phyloP scores from a whole-genome alignment of 2,888 invertebrate species.

The Luffia ferchaultella region DNA sequence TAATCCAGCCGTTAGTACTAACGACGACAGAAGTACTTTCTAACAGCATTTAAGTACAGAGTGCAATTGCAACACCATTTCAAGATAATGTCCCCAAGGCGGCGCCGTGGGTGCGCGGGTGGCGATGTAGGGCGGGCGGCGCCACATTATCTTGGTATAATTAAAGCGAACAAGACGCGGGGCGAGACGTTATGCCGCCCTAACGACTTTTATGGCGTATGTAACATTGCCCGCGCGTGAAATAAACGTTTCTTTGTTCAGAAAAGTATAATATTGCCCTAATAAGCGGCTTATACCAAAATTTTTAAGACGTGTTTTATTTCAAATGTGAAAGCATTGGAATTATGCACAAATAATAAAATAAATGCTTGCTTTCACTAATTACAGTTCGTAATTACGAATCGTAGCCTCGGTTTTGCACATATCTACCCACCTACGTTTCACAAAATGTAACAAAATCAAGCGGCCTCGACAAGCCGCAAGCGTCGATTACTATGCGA shows the following conservation, averaged over 20 bases:
- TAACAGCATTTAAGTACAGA: too few species aligned
- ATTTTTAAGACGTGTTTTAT: not conserved
- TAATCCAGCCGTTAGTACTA: too few species aligned
- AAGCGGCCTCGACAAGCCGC: not conserved
- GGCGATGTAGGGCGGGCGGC: slow-evolving; percentile 31
- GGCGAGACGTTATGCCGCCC: slow-evolving; percentile 63
- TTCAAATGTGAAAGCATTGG: not conserved
- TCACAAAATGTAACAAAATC: not conserved
- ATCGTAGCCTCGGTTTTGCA: slow-evolving; percentile 2
- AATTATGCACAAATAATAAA: not conserved
- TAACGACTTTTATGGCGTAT: slow-evolving; percentile 66
- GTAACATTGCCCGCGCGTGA: slow-evolving; percentile 64
- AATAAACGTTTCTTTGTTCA: slow-evolving; percentile 56
- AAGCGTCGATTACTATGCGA: not conserved
- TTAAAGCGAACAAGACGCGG: slow-evolving; percentile 59
- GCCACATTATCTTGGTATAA: slow-evolving; percentile 55
- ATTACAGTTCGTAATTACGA: too few species aligned
- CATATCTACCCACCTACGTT: not conserved
- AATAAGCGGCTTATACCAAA: too few species aligned
- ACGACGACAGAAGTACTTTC: too few species aligned
- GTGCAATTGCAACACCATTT: too few species aligned
- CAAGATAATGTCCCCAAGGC: slow-evolving; percentile 39
- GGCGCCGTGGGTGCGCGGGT: slow-evolving; percentile 18
- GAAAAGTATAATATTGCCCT: too few species aligned
- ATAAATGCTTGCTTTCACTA: too few species aligned